A percentile compares a stretch with the other conserved stretches of the same genome.
Evolutionary conservation across 1,140 invertebrate species (phyloP).

Genomic region (Megalopta genalis): DNA sequence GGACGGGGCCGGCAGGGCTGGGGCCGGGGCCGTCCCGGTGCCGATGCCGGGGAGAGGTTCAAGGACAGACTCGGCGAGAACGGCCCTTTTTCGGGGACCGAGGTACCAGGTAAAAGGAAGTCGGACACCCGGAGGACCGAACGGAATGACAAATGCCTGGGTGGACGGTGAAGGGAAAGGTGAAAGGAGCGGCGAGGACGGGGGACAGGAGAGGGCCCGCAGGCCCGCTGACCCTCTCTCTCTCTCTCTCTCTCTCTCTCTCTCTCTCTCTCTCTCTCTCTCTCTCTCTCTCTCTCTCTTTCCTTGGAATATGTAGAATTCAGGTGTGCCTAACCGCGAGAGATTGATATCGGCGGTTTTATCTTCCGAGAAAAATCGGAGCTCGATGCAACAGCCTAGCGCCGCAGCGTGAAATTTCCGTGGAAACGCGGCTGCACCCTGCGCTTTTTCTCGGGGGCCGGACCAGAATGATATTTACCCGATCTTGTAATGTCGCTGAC

Average conservation of each 20-base stretch:
- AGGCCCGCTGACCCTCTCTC: not conserved
- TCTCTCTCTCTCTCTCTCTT: too few relatives aligned
- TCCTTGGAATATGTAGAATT: slow-evolving; percentile 34
- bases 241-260: too few relatives aligned
- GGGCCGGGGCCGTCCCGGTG: too few relatives aligned
- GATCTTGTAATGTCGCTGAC: too few relatives aligned
- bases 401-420: slow-evolving; percentile 8
- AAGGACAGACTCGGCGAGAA: slow-evolving; percentile 67
- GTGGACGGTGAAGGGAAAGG: slow-evolving; percentile 71
- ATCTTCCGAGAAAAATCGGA: slow-evolving; percentile 31
- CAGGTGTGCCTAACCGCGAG: slow-evolving; percentile 45
- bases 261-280: too few relatives aligned
- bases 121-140: slow-evolving; percentile 65
- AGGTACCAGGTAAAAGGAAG: slow-evolving; percentile 75
- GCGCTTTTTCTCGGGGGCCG: too few relatives aligned
- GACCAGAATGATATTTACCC: too few relatives aligned
- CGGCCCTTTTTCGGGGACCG: slow-evolving; percentile 65
- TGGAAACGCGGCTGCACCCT: not conserved
- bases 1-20: not conserved
- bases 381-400: slow-evolving; percentile 6
- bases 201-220: slow-evolving; percentile 25
- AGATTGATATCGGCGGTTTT: slow-evolving; percentile 49
- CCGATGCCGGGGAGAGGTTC: slow-evolving; percentile 26
- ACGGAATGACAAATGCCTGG: slow-evolving; percentile 75
- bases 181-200: slow-evolving; percentile 28